Evolutionary conservation across 2,113 vertebrate species (phyloP).

Genomic region (Coptodon rendalli): DNA sequence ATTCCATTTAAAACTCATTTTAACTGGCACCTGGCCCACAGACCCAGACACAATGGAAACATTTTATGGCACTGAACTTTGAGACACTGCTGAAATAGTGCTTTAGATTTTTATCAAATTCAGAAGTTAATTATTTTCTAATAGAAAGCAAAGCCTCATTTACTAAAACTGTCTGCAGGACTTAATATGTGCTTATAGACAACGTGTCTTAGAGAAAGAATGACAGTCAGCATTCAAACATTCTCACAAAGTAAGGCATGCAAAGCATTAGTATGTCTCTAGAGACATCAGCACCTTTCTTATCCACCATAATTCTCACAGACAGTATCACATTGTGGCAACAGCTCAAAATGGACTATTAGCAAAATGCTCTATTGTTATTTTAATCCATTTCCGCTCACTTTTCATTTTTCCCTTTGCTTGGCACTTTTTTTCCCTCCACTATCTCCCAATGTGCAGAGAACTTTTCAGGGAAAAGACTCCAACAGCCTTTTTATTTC

Average conservation of each 20-base stretch:
- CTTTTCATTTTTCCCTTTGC: constrained; percentile 3
- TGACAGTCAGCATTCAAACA: neutral
- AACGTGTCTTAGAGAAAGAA: neutral
- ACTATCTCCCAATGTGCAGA: neutral
- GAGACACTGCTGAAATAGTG: neutral
- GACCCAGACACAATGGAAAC: neutral
- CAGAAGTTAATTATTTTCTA: neutral
- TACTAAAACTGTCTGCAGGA: neutral
- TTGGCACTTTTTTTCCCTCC: neutral
- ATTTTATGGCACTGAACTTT: neutral
- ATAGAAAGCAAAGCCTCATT: neutral
- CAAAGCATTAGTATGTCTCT: neutral
- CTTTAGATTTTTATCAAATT: neutral
- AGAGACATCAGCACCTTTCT: constrained; percentile 23
- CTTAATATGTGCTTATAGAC: neutral
- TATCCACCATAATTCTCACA: constrained; percentile 13
- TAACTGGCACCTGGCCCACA: constrained; percentile 5
- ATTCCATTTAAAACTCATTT: constrained; percentile 44
- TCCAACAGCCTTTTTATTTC: neutral
- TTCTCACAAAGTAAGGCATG: neutral
- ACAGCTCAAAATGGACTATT: constrained; percentile 31
- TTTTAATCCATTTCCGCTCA: constrained; percentile 28
- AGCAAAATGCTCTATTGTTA: constrained; percentile 32
- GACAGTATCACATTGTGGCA: constrained; percentile 26
- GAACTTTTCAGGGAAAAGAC: neutral